Conservation (phyloP, 2,797 vertebrate species). For the Enoplosus armatus region DNA sequence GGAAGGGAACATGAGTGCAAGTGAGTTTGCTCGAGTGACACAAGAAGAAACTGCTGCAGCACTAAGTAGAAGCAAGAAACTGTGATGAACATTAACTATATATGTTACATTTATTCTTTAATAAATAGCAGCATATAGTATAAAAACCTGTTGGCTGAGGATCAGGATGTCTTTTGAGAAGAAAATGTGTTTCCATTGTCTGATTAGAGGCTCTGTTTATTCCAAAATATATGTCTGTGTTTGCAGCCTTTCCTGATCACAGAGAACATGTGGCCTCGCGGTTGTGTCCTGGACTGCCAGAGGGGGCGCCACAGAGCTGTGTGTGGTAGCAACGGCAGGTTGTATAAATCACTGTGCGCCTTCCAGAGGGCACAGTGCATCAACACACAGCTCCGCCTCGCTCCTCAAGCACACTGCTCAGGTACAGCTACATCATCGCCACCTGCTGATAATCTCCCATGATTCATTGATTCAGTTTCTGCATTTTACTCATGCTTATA, state of each 20-base stretch:
- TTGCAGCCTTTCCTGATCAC: conserved; percentile 71
- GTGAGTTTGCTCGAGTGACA: neutral
- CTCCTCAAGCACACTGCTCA: conserved; percentile 63
- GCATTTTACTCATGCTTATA: too few relatives aligned
- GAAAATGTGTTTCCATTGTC: neutral
- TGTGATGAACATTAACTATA: neutral
- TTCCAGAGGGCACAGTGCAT: conserved; percentile 78
- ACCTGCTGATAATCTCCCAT: neutral
- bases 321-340: conserved; percentile 77
- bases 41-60: neutral
- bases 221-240: neutral
- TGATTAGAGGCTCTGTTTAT: neutral
- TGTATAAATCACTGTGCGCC: conserved; percentile 75
- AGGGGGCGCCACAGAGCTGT: conserved; percentile 65
- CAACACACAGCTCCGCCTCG: conserved; percentile 66
- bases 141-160: neutral
- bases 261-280: conserved; percentile 70
- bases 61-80: neutral
- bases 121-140: neutral
- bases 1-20: neutral
- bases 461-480: too few relatives aligned
- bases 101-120: neutral
- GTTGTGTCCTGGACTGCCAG: conserved; percentile 76
- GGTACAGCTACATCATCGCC: conserved; percentile 26
- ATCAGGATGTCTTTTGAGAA: neutral